phyloP scores from a whole-genome alignment of 2,797 vertebrate species.

The Poecile montanus region DNA sequence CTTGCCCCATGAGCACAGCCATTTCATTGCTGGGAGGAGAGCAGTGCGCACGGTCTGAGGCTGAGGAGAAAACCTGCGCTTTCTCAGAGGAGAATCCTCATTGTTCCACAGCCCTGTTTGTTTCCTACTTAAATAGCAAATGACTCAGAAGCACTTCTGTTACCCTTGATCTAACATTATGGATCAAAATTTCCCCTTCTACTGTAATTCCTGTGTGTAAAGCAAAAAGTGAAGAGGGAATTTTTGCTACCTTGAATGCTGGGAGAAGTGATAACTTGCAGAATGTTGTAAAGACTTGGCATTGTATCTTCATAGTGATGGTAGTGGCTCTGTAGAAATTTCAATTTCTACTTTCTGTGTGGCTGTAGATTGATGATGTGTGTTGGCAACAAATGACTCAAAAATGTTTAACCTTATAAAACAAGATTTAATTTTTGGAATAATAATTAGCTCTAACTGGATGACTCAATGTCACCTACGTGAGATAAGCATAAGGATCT shows the following conservation, averaged over 20 bases:
- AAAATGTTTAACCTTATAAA: constrained; percentile 21
- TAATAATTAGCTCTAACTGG: background rate
- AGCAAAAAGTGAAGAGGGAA: background rate
- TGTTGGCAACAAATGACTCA: background rate
- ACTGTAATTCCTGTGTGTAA: background rate
- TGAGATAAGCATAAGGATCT: background rate
- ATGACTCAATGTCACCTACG: background rate
- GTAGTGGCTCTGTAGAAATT: constrained; percentile 33
- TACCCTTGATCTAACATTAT: background rate
- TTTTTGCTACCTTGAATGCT: background rate
- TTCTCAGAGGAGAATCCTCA: background rate
- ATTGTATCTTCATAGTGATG: background rate
- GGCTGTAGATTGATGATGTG: constrained; percentile 11
- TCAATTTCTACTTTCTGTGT: constrained; percentile 37
- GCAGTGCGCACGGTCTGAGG: fast-evolving
- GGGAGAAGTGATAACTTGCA: background rate
- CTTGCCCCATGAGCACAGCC: background rate
- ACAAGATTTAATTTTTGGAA: background rate
- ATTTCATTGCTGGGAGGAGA: background rate
- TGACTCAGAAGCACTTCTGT: constrained; percentile 4
- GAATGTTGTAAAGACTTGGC: constrained; percentile 8
- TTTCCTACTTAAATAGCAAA: background rate
- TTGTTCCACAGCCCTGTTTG: background rate
- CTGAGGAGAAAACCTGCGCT: background rate
- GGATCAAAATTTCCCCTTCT: background rate